A percentile compares a stretch with the other conserved stretches of the same genome.
Evolutionary conservation across 2,888 invertebrate genomes (phyloP).

Genomic region (Agrypnus murinus): DNA sequence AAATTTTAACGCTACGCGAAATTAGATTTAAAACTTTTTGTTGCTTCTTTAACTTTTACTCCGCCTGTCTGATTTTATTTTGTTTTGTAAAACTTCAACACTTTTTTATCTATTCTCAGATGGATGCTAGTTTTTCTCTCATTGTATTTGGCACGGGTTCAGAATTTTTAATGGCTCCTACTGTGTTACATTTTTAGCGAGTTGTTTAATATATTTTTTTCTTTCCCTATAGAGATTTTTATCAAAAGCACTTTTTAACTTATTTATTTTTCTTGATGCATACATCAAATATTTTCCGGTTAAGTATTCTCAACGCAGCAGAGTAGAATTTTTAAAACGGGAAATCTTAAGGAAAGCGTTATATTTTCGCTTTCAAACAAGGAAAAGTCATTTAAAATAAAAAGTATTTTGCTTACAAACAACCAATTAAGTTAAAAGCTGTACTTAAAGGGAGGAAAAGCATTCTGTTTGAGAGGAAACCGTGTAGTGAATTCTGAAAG

Average conservation of each 20-base stretch:
- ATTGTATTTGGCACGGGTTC: constrained; percentile 30
- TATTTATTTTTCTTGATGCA: no score
- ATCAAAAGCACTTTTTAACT: not conserved
- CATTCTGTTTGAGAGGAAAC: constrained; percentile 23
- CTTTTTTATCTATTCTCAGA: constrained; percentile 29
- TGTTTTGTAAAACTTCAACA: constrained; percentile 27
- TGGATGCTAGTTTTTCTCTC: constrained; percentile 33
- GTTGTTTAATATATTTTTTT: constrained; percentile 18
- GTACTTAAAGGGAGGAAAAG: constrained; percentile 23
- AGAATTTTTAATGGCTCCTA: constrained; percentile 22
- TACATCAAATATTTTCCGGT: no score
- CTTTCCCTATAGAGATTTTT: no score
- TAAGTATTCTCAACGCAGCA: no score
- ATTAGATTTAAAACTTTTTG: constrained; percentile 32
- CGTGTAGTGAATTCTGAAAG: constrained; percentile 28
- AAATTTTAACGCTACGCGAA: constrained; percentile 4
- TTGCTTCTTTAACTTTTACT: constrained; percentile 34
- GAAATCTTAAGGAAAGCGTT: not conserved
- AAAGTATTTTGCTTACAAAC: constrained; percentile 43
- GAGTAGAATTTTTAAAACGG: not conserved
- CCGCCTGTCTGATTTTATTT: constrained; percentile 28
- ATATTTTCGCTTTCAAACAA: constrained; percentile 31
- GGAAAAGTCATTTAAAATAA: constrained; percentile 35
- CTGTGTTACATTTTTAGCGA: constrained; percentile 14
- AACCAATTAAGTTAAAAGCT: constrained; percentile 46